A percentile compares a stretch with the other conserved stretches of the same genome.
Evolutionary conservation across 2,113 vertebrate genomes (phyloP).

Genomic region (Pelmatolapia mariae): DNA sequence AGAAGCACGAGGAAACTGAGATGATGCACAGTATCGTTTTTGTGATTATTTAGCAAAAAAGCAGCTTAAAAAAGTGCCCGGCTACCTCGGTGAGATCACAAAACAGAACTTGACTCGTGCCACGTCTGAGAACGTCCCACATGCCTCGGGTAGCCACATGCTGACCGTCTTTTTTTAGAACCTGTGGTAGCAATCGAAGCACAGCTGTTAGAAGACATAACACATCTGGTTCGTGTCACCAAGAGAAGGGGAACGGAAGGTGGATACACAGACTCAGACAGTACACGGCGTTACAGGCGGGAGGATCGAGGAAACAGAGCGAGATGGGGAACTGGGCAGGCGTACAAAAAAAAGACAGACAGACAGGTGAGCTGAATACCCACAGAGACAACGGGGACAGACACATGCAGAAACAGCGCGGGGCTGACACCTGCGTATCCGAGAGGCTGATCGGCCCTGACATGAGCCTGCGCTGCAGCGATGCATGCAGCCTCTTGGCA

Average conservation of each 20-base stretch:
- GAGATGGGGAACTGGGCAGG: not conserved
- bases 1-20: not conserved
- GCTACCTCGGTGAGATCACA: slow-evolving; percentile 71
- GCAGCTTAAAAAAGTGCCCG: not conserved
- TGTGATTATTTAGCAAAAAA: not conserved
- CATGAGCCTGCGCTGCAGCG: slow-evolving; percentile 41
- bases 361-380: not conserved
- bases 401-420: slow-evolving; percentile 4
- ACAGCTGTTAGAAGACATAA: slow-evolving; percentile 55
- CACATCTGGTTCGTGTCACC: slow-evolving; percentile 3
- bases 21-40: not conserved
- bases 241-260: not conserved
- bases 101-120: slow-evolving; percentile 70
- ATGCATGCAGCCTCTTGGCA: slow-evolving; percentile 59
- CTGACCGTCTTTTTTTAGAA: slow-evolving; percentile 63
- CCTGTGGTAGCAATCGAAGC: slow-evolving; percentile 60
- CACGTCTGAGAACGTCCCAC: slow-evolving; percentile 69
- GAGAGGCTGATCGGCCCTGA: slow-evolving; percentile 8
- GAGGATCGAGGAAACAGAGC: not conserved
- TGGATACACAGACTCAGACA: not conserved
- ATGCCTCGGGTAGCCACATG: slow-evolving; percentile 65
- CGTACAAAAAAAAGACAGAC: not conserved
- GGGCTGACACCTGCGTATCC: slow-evolving; percentile 30
- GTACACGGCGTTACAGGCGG: not conserved
- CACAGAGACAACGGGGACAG: not conserved